Conservation (phyloP, 2,113 vertebrate genomes). For the Lates calcarifer region DNA sequence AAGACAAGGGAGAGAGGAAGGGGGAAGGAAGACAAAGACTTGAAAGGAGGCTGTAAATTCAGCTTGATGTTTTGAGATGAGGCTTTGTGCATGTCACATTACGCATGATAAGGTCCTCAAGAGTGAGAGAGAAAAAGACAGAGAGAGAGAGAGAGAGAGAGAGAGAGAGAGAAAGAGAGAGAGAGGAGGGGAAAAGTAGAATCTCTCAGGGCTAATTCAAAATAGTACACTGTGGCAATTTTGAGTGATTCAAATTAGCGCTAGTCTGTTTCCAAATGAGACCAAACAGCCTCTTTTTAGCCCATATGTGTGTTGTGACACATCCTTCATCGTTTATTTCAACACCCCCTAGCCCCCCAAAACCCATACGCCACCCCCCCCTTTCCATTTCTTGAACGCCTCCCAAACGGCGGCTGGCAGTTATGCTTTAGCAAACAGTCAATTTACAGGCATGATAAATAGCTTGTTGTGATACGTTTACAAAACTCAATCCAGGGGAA, state of each 20-base stretch:
- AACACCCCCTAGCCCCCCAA: constrained; percentile 85
- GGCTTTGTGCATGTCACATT: constrained; percentile 67
- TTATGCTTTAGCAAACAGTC: constrained; percentile 97
- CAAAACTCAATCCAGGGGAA: constrained; percentile 92
- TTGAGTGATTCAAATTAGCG: constrained; percentile 77
- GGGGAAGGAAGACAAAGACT: constrained; percentile 75
- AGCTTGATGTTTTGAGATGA: constrained; percentile 76
- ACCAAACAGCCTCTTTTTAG: constrained; percentile 78
- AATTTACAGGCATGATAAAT: constrained; percentile 95
- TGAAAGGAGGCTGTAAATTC: constrained; percentile 80
- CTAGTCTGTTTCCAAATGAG: constrained; percentile 81
- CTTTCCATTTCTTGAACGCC: constrained; percentile 90
- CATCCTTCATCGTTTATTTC: constrained; percentile 90
- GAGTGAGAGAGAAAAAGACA: constrained; percentile 38
- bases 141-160: constrained; percentile 31
- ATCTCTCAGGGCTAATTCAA: constrained; percentile 71
- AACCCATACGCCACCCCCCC: constrained; percentile 77
- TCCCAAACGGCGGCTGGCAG: constrained; percentile 89
- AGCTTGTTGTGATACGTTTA: constrained; percentile 92
- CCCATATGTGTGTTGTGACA: constrained; percentile 79
- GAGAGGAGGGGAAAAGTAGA: constrained; percentile 34
- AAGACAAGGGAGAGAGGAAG: constrained; percentile 58
- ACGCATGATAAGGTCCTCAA: constrained; percentile 58
- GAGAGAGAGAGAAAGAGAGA: constrained; percentile 34
- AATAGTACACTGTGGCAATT: constrained; percentile 72